Base-by-base conservation (phyloP, 2,797 vertebrate species). In the Trematomus bernacchii region DNA sequence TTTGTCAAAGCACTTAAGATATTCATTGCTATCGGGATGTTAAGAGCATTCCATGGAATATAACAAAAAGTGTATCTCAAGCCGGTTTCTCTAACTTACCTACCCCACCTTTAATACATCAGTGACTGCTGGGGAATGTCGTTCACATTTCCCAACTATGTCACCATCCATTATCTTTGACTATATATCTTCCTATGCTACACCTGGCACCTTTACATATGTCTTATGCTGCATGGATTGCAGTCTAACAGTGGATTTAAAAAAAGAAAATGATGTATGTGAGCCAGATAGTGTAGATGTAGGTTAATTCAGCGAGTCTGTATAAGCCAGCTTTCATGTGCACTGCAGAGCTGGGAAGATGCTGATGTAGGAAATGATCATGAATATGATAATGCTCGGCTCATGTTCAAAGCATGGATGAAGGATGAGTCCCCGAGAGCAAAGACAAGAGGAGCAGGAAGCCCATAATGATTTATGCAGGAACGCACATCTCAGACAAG, bases 321-420 rank as follows among this genome's bases (percentile, higher is more conserved):
- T 50, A 42, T 76, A 16, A 65, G 77, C 73, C 80, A 90, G 76
- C 91, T 92, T 91, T 90, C 86, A 91, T 89, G 82, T 80, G 57
- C 27, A 33, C 33, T 47, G 59, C 61, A 73, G 46, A 60, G 66
- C n/a, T 59, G 61, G 44, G 53, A 80, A 64, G 19, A 70, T 63
- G 79, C 55, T 64, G n/a, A 79, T 57, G 57, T 9, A 43, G 30
- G 51, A 69, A 55, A 66, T 68, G 65, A 50, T 19, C 23, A 59
- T 82, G 80, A 61, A 79, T 19, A 47, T 69, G 60, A 76, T 73
- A 40, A 72, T 57, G 46, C 40, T 44, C 0, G 14, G 46, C 40
- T 66, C 11, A 44, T 3, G 21, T 37, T n/a, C n/a, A 60, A 68
- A 52, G 33, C 54, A 44, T 57, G 15, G 53, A 79, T 73, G 67